These are phyloP conservation scores for Drosophila dives DNA, from an alignment of 2,888 invertebrate genomes.

Conservation along the genomic window DNA sequence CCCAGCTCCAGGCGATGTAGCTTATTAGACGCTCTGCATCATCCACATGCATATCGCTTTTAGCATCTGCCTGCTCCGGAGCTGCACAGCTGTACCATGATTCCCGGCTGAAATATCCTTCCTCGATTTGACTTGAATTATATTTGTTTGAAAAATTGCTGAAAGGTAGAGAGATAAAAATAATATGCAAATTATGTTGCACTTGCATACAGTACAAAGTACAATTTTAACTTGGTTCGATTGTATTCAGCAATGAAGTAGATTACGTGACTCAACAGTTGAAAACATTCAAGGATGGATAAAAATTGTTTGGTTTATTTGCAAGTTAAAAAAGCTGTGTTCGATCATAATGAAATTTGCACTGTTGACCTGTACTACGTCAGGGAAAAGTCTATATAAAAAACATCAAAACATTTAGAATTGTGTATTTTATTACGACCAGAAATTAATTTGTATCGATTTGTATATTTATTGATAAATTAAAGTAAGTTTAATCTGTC, in stretches of 20 bases:
- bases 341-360: neutral
- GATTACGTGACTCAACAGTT: neutral
- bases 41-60: neutral
- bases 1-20: slow-evolving; percentile 94
- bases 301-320: neutral
- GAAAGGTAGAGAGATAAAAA: neutral
- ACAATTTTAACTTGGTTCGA: neutral
- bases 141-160: neutral
- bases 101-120: neutral
- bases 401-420: neutral
- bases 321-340: neutral
- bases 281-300: neutral
- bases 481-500: neutral
- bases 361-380: neutral
- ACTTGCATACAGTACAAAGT: neutral
- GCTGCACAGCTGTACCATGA: neutral
- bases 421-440: neutral
- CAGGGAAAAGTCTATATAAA: neutral
- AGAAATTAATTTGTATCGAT: neutral
- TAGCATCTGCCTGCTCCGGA: neutral
- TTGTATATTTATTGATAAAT: neutral
- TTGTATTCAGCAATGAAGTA: neutral
- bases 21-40: slow-evolving; percentile 86
- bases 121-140: neutral
- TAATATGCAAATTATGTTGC: neutral